phyloP scores from a whole-genome alignment of 2,797 vertebrate genomes.

The Enteromius treurensis region DNA sequence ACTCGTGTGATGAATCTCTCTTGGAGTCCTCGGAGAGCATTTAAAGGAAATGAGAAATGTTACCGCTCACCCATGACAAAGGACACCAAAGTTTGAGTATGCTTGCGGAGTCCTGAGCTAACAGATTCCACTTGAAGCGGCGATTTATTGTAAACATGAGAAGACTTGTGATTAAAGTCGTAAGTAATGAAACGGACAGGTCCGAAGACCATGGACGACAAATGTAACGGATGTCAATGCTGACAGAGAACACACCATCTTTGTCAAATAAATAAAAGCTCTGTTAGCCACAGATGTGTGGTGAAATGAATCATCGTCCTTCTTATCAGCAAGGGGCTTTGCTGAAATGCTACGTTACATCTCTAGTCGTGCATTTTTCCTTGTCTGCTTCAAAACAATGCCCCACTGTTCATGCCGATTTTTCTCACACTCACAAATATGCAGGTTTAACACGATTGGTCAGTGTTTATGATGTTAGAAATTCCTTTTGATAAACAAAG shows the following conservation, averaged over 20 bases:
- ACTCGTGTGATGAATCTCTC: slow-evolving; percentile 51
- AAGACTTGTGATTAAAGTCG: slow-evolving; percentile 48
- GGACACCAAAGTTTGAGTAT: slow-evolving; percentile 57
- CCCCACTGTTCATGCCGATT: slow-evolving; percentile 48
- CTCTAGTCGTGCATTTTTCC: slow-evolving; percentile 34
- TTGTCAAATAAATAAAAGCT: slow-evolving; percentile 50
- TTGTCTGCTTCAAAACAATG: slow-evolving; percentile 58
- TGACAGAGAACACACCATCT: slow-evolving; percentile 42
- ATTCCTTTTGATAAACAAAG: slow-evolving; percentile 47
- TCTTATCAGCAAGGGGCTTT: slow-evolving; percentile 54
- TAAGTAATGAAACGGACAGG: slow-evolving; percentile 40
- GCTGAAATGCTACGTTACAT: slow-evolving; percentile 54
- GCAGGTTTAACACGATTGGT: slow-evolving; percentile 7
- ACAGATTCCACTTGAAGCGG: slow-evolving; percentile 40
- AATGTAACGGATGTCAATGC: slow-evolving; percentile 35
- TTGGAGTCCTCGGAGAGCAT: slow-evolving; percentile 51
- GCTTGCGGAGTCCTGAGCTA: slow-evolving; percentile 35
- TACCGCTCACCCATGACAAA: slow-evolving; percentile 57
- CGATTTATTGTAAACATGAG: slow-evolving; percentile 53
- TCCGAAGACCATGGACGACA: slow-evolving; percentile 29
- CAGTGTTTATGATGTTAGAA: slow-evolving; percentile 39
- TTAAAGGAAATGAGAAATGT: slow-evolving; percentile 62
- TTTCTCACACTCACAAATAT: slow-evolving; percentile 28
- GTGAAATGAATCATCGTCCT: slow-evolving; percentile 54
- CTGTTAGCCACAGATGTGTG: slow-evolving; percentile 53